A percentile compares a stretch with the other conserved stretches of the same genome.
Evolutionary conservation across 2,888 invertebrate species (phyloP).

Genomic region (Epicampocera succincta): DNA sequence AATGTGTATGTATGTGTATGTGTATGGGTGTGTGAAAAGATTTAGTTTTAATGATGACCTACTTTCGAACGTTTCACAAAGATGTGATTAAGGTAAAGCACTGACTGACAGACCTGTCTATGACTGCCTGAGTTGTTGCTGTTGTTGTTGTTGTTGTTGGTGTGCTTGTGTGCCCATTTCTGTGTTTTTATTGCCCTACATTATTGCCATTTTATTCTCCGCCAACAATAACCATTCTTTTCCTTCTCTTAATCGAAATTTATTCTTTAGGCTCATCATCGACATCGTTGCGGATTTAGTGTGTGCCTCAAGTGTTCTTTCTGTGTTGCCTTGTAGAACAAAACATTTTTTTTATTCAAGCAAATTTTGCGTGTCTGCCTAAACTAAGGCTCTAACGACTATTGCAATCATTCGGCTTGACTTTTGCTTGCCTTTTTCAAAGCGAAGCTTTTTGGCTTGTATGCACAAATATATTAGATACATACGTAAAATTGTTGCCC

Average conservation of each 20-base stretch:
- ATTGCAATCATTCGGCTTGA: not conserved
- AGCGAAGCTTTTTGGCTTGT: not conserved
- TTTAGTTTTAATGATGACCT: slow-evolving; percentile 12
- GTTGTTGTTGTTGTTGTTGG: not conserved
- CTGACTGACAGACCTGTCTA: no score
- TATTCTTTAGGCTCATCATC: not conserved
- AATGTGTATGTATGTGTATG: no score
- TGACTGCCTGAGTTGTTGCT: not conserved
- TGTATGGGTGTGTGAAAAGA: no score
- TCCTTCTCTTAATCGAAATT: not conserved
- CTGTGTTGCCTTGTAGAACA: not conserved
- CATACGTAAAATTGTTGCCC: no score
- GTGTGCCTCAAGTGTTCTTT: not conserved
- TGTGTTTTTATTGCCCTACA: not conserved
- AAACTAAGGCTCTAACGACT: not conserved
- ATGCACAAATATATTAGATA: no score
- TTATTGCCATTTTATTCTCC: slow-evolving; percentile 6
- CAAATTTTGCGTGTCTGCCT: not conserved
- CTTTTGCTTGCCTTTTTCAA: not conserved
- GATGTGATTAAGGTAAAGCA: slow-evolving; percentile 6
- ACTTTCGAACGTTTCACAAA: slow-evolving; percentile 2
- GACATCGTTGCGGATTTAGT: not conserved
- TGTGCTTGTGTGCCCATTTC: not conserved
- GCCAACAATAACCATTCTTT: no score
- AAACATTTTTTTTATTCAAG: slow-evolving; percentile 1